Base-by-base conservation (phyloP, 2,888 invertebrate genomes). In the Pasiphila rectangulata region DNA sequence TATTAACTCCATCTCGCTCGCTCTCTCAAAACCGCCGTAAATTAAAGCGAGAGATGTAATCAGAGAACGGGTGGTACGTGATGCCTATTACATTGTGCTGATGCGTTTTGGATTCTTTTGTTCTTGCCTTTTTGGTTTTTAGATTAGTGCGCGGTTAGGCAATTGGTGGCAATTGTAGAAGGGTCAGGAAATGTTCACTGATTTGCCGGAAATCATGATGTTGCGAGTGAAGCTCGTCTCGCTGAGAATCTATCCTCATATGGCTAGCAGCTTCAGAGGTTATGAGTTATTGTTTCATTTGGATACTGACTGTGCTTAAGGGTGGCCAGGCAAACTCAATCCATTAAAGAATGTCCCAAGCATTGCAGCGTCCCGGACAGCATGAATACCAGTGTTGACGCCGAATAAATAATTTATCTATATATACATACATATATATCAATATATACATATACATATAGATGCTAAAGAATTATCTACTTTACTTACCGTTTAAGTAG, bases 61-160 rank as follows among this genome's bases (percentile, higher is more conserved):
- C 77, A 71, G 69, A 71, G 75, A 79, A 78, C 76, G 67, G 69
- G 69, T 64, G 64, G 72, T 83, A 84, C 87, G 87, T 87, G 87
- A 85, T 87, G 83, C 80, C 87, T 83, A 88, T 88, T 86, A 87
- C 78, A 70, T 70, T 66, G 63, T 67, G 71, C 73, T 79, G 78
- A 80, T 81, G 78, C 75, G 74, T 79, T 76, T 82, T 76, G 77
- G 68, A 75, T 74, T 79, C 80, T 78, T 80, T 81, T 82, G 77
- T 79, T 72, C 68, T 64, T 74, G 43, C 51, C 57, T 68, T 75
- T 76, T 64, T 73, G 75, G 72, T 74, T 77, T 78, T 74, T 69
- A 69, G 67, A 75, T 75, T 76, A 72, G 72, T 69, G 65, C 72
- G 78, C 72, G 77, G 79, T 80, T 71, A 69, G 61, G 64, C 57